Percentiles rank a stretch among this genome's conserved stretches.
Conservation (phyloP, 1,140 invertebrate species). For the Apis mellifera region Amel_HAv3.1 CM009940.2:4575001-4575500, state of each 20-base stretch:
- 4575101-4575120: conserved; percentile 40
- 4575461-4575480: too few relatives aligned
- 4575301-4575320: conserved; percentile 51
- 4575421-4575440: too few relatives aligned
- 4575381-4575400: too few relatives aligned
- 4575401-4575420: too few relatives aligned
- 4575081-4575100: conserved; percentile 17
- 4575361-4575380: not conserved
- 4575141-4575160: conserved; percentile 49
- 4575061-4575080: not conserved
- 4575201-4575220: conserved; percentile 38
- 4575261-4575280: conserved; percentile 70
- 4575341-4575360: not conserved
- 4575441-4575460: too few relatives aligned
- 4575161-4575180: conserved; percentile 29
- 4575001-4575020: not conserved
- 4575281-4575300: conserved; percentile 63
- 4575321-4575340: conserved; percentile 12
- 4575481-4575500: too few relatives aligned
- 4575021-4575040: conserved; percentile 1
- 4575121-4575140: conserved; percentile 23
- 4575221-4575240: conserved; percentile 17
- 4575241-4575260: conserved; percentile 74
- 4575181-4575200: conserved; percentile 47
- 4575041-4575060: conserved; percentile 11